Conservation (phyloP, 1,140 invertebrate genomes). For the Drosophila pseudoobscura region DNA sequence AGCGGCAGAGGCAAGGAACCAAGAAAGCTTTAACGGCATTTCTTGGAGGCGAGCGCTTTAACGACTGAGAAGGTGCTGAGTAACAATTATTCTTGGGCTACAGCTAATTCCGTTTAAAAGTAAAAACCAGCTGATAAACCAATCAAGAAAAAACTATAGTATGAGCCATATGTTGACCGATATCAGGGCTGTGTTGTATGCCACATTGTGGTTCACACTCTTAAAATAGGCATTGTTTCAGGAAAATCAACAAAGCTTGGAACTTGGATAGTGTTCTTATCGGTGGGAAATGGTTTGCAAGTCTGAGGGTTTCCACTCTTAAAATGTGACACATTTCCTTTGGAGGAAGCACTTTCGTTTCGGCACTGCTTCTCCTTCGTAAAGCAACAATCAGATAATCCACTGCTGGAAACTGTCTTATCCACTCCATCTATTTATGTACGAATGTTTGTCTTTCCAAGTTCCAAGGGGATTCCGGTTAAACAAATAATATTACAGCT, state of each 20-base stretch:
- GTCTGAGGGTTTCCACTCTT: too few relatives aligned
- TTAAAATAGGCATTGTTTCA: too few relatives aligned
- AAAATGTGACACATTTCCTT: too few relatives aligned
- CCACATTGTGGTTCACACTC: too few relatives aligned
- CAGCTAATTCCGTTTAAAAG: background rate
- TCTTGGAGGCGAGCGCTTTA: background rate
- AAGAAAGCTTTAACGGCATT: background rate
- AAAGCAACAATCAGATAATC: slow-evolving; percentile 13
- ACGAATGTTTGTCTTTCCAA: slow-evolving; percentile 11
- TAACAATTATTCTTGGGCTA: background rate
- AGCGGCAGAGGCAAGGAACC: background rate
- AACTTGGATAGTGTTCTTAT: too few relatives aligned
- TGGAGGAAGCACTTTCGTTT: too few relatives aligned
- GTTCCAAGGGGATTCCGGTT: slow-evolving; percentile 49
- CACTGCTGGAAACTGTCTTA: slow-evolving; percentile 37
- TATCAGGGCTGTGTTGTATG: background rate
- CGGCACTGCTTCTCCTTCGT: too few relatives aligned
- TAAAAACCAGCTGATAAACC: background rate
- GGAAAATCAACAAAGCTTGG: too few relatives aligned
- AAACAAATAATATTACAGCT: slow-evolving; percentile 67
- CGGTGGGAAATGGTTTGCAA: too few relatives aligned
- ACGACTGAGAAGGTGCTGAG: background rate
- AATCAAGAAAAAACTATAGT: background rate
- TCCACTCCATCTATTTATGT: slow-evolving; percentile 21
- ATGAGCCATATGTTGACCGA: background rate